These are phyloP conservation scores for Myiotriccus ornatus DNA, from an alignment of 2,797 vertebrate genomes.

Conservation along the genomic window DNA sequence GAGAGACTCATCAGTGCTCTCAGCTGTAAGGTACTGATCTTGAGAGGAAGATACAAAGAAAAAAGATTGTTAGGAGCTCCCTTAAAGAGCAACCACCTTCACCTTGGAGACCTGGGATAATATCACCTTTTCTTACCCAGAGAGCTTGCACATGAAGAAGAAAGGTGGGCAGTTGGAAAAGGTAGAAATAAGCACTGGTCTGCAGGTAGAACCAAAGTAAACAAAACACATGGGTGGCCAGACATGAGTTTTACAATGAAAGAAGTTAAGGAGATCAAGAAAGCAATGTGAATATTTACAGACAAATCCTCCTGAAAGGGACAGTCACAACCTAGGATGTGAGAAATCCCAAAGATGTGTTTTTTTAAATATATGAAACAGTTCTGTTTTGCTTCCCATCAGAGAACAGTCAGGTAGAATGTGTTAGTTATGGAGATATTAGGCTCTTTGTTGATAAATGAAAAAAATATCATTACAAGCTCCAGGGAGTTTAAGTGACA, in stretches of 20 bases:
- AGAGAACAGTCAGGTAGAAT: not conserved
- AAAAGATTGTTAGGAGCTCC: not conserved
- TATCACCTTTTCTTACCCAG: not conserved
- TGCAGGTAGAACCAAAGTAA: not conserved
- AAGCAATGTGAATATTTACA: not conserved
- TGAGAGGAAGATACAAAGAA: not conserved
- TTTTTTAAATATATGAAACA: not conserved
- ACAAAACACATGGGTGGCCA: not conserved
- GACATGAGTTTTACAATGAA: not conserved
- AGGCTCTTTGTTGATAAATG: not conserved
- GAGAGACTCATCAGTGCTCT: not conserved
- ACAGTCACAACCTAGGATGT: rapidly evolving
- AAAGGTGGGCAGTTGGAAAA: not conserved
- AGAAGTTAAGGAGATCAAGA: not conserved
- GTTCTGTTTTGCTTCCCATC: not conserved
- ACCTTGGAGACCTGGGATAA: not conserved
- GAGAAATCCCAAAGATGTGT: not conserved
- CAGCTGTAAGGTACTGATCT: not conserved
- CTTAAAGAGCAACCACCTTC: not conserved
- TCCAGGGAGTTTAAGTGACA: not conserved
- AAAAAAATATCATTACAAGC: not conserved
- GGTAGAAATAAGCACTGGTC: not conserved
- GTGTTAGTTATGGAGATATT: not conserved
- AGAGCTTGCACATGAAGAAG: not conserved
- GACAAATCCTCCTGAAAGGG: not conserved